These are phyloP conservation scores for Meghimatium bilineatum DNA, from an alignment of 2,888 invertebrate genomes.

Conservation along the genomic window DNA sequence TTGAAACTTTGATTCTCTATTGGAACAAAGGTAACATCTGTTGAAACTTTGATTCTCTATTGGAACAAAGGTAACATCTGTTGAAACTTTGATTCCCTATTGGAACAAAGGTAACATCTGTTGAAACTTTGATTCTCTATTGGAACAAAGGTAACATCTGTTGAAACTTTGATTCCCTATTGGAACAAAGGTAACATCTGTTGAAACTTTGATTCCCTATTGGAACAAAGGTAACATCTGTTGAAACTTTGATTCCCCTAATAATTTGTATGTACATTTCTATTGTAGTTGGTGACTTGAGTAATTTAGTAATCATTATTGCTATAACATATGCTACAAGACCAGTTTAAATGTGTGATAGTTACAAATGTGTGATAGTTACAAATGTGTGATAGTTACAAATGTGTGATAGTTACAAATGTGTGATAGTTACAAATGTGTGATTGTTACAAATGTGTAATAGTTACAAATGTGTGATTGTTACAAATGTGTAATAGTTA, in stretches of 20 bases:
- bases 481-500: too few relatives aligned
- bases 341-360: too few relatives aligned
- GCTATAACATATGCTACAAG: too few relatives aligned
- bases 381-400: too few relatives aligned
- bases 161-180: conserved; percentile 74
- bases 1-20: conserved; percentile 74
- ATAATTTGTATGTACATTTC: too few relatives aligned
- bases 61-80: conserved; percentile 82
- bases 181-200: conserved; percentile 82
- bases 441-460: too few relatives aligned
- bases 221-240: conserved; percentile 82
- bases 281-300: too few relatives aligned
- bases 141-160: conserved; percentile 82
- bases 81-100: conserved; percentile 74
- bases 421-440: too few relatives aligned
- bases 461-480: too few relatives aligned
- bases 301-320: too few relatives aligned
- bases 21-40: conserved; percentile 82
- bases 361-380: too few relatives aligned
- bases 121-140: conserved; percentile 74
- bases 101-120: conserved; percentile 82
- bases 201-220: conserved; percentile 74
- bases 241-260: conserved; percentile 59
- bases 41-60: conserved; percentile 74
- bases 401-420: too few relatives aligned